Conservation (phyloP, 2,113 vertebrate genomes). For the Ellobius talpinus region DNA sequence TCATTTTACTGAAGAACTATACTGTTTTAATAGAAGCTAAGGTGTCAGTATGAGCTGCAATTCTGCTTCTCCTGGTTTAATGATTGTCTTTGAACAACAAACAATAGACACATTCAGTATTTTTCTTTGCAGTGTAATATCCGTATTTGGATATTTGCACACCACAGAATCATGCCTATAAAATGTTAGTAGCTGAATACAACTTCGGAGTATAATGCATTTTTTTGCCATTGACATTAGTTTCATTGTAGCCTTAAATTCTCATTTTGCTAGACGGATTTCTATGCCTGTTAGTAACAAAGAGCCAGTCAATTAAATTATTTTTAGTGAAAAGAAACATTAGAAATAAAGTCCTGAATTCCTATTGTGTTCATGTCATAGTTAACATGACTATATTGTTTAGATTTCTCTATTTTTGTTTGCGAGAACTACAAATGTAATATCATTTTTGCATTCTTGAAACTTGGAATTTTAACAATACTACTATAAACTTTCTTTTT, state of each 20-base stretch:
- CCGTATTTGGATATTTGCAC: neutral
- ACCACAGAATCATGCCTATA: neutral
- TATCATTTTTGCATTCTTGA: neutral
- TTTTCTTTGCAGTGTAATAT: neutral
- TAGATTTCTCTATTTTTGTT: neutral
- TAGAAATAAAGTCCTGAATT: neutral
- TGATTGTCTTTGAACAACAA: neutral
- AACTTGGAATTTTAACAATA: neutral
- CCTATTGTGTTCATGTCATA: neutral
- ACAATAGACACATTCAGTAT: neutral
- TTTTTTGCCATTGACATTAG: neutral
- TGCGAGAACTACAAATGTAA: neutral
- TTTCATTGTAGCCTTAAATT: neutral
- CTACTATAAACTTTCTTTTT: neutral
- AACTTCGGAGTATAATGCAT: neutral
- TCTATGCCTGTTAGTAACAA: neutral
- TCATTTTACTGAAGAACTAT: slow-evolving; percentile 21
- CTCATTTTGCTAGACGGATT: slow-evolving; percentile 31
- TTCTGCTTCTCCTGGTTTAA: neutral
- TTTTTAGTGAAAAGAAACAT: neutral
- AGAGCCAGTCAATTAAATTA: neutral
- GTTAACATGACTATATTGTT: slow-evolving; percentile 32
- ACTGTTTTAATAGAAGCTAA: slow-evolving; percentile 5
- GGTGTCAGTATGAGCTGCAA: neutral
- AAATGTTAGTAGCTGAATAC: slow-evolving; percentile 19